Evolutionary conservation across 2,888 invertebrate species (phyloP).

Genomic region (Anagyrus pseudococci): DNA sequence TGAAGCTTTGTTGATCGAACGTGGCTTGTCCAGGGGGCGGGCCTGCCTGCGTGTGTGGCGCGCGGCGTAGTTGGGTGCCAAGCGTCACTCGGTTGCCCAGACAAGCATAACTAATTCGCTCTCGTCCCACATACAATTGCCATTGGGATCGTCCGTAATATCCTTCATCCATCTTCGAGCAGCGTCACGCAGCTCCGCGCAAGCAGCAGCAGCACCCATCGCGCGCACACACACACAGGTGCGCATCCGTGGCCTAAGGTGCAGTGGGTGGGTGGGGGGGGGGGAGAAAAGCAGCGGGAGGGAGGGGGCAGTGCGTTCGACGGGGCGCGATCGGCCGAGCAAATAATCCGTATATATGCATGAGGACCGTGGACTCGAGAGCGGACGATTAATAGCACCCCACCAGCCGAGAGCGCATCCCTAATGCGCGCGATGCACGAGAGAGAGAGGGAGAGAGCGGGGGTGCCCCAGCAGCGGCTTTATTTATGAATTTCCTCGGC

Average conservation of each 20-base stretch:
- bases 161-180: conserved; percentile 6
- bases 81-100: neutral
- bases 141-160: neutral
- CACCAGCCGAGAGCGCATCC: conserved; percentile 38
- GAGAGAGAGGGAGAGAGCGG: neutral
- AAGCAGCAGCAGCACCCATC: no score
- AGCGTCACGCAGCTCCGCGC: neutral
- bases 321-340: conserved; percentile 5
- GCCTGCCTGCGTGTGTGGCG: no score
- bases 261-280: neutral
- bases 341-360: conserved; percentile 38
- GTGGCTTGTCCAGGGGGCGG: no score
- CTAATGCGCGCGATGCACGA: conserved; percentile 45
- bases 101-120: neutral
- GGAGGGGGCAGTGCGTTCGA: neutral
- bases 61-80: no score
- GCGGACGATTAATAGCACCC: conserved; percentile 40
- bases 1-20: no score
- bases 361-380: conserved; percentile 36
- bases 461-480: neutral
- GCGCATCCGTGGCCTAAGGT: no score
- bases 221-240: neutral
- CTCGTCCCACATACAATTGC: neutral
- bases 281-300: no score
- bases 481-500: neutral